Evolutionary conservation across 2,113 vertebrate species (phyloP), one percentile per base, ranked within the genome.

Genomic region (Gobiocypris rarus): DNA sequence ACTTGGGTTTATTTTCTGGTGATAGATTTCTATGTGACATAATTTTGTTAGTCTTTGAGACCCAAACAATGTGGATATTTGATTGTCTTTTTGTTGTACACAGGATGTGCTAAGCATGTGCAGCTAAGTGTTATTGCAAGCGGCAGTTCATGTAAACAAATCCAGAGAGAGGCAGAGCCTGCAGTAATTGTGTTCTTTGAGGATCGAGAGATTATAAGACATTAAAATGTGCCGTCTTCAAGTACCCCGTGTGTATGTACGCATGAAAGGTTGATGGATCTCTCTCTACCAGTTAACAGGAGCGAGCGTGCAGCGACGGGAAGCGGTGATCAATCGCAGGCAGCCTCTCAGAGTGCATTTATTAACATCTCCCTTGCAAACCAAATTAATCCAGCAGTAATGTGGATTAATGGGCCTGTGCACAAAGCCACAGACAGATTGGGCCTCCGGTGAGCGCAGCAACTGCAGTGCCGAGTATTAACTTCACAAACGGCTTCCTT

Each of bases 351-450:
- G 73, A 73, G 67, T 87, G 89, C 82, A 89, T 87, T 86, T 86
- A 86, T 85, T 86, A 87, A 85, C 86, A 85, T 89, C 77, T 86
- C 86, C 70, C 82, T 87, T 61, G 48, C 82, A 85, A 88, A 88
- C 83, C 61, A 83, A 89, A 88, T 87, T 87, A 89, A 86, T 87
- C 84, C 76, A 88, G 63, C 83, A 87, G 86, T 87, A 86, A 88
- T 82, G 82, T 86, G 43, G 86, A 86, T 89, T 83, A 89, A 85
- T 84, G 87, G 81, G 71, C 86, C 75, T 63, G 63, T 71, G 87
- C 38, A 86, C 85, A 81, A 81, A 86, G 80, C 76, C 73, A 70
- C 34, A 87, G 81, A 87, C 83, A 75, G 75, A 84, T 56, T 61
- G 83, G 85, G 75, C 81, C 83, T 86, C 84, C 58, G 63, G 81